Conservation (phyloP, 2,797 vertebrate genomes). For the Falco berigora region DNA sequence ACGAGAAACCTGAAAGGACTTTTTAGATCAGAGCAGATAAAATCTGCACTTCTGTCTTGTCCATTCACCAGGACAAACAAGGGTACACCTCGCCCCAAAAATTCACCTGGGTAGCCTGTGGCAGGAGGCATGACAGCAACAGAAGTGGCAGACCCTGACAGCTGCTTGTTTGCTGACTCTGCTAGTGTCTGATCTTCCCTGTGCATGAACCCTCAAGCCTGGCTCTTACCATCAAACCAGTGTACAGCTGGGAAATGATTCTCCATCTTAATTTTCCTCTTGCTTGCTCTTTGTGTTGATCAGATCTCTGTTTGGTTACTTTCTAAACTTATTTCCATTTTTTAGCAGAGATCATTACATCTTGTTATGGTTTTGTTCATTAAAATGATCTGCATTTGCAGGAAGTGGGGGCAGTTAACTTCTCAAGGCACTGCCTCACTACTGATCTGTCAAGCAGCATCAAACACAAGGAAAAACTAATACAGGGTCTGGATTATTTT, state of each 20-base stretch:
- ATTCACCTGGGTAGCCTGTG: not conserved
- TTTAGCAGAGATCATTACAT: not conserved
- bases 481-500: not conserved
- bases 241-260: not conserved
- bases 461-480: not conserved
- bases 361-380: not conserved
- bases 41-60: not conserved
- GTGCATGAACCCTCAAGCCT: not conserved
- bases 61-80: not conserved
- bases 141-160: not conserved
- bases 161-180: not conserved
- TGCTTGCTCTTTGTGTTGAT: not conserved
- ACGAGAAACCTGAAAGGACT: not conserved
- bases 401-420: not conserved
- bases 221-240: not conserved
- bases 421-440: not conserved
- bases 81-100: not conserved
- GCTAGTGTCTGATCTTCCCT: not conserved
- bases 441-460: not conserved
- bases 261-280: not conserved
- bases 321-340: not conserved
- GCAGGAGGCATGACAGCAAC: not conserved
- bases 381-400: not conserved
- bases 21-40: not conserved
- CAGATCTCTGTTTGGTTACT: not conserved